Evolutionary conservation across 2,797 vertebrate genomes (phyloP).

Genomic region (Pterois miles): DNA sequence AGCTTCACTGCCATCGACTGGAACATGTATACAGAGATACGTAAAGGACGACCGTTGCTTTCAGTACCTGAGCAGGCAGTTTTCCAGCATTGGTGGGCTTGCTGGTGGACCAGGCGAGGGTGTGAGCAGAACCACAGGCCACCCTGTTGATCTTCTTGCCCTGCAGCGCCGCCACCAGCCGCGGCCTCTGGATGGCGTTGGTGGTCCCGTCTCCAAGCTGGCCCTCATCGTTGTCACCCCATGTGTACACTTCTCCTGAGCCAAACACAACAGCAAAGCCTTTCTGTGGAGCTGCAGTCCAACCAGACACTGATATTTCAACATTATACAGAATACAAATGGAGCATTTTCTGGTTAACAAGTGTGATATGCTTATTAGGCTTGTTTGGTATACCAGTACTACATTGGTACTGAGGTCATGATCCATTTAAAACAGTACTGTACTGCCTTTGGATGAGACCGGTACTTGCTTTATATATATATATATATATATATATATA

Average conservation of each 20-base stretch:
- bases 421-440: too few species aligned
- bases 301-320: not conserved
- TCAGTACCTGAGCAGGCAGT: conserved; percentile 92
- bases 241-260: conserved; percentile 97
- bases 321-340: too few species aligned
- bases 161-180: conserved; percentile 96
- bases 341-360: not conserved
- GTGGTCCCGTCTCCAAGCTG: conserved; percentile 98
- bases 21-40: not conserved
- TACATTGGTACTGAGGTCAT: too few species aligned
- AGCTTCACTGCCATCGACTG: conserved; percentile 64
- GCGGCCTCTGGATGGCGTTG: conserved; percentile 97
- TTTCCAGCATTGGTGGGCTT: conserved; percentile 98
- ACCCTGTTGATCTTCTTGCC: conserved; percentile 99
- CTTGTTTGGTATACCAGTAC: too few species aligned
- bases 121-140: conserved; percentile 98
- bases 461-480: too few species aligned
- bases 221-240: conserved; percentile 99
- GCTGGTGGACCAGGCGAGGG: conserved; percentile 98
- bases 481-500: too few species aligned
- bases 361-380: too few species aligned
- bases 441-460: too few species aligned
- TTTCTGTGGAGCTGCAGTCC: conserved; percentile 14
- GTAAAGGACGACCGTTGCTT: not conserved
- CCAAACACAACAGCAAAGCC: conserved; percentile 44